Base-by-base conservation (phyloP, 2,113 vertebrate species). In the Collichthys lucidus region DNA sequence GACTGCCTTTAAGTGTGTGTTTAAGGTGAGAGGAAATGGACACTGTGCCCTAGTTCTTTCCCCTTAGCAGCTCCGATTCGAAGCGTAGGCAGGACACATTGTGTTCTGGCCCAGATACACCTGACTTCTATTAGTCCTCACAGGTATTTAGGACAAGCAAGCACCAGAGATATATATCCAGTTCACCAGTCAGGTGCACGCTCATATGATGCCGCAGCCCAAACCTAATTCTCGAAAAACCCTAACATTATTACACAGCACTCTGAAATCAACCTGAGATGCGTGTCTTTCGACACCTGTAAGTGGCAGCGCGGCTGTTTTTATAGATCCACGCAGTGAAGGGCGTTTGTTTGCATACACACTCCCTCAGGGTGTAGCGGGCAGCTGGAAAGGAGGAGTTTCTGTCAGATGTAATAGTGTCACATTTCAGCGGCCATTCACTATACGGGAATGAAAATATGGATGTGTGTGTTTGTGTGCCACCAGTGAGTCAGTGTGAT, bases 101-200 rank as follows among this genome's bases (percentile, higher is more conserved):
- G 31, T 74, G 75, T 76, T 83, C 75, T 89, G 87, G 68, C 89
- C 90, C 88, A 90, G 84, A 91, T 90, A 86, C 81, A 91, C 83
- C 86, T 86, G 84, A 87, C 89, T 91, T 86, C 78, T 85, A 57
- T 60, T 73, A 72, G 84, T 88, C 83, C 80, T 84, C 67, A 42
- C 85, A 90, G 86, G 77, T 86, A 91, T 91, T 82, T 77, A 87
- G 92, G 86, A 79, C 90, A 31, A 76, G 55, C 90, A 31, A 76
- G 61, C 62, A 40, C 42, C 26, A 35, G 64, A 78, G 74, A 76
- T 70, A 53, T 67, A 42, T 42, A 74, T 65, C 57, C 52, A 86
- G 75, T 40, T 82, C 77, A 80, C n/a, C 57, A 65, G 73, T 77
- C 77, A 86, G 85, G 69, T 79, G 71, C 26, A 19, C 5, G 0